phyloP scores from a whole-genome alignment of 2,113 vertebrate genomes.

The Bambusicola thoracicus region DNA sequence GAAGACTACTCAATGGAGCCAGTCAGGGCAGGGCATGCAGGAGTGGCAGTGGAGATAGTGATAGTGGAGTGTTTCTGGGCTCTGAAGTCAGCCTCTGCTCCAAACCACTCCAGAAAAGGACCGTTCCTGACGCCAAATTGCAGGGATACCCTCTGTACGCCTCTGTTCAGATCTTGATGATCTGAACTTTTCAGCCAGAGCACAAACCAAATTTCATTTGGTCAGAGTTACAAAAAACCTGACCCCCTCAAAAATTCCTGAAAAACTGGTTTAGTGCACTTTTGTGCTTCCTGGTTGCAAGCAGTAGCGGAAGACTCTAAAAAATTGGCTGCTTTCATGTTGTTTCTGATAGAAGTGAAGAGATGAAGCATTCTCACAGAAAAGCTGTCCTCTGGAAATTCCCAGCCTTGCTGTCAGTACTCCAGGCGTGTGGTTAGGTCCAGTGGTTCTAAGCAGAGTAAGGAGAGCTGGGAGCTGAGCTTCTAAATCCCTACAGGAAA shows the following conservation, averaged over 20 bases:
- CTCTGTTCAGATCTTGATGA: background rate
- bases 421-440: background rate
- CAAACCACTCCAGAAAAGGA: background rate
- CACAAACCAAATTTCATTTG: background rate
- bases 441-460: background rate
- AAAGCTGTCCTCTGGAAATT: background rate
- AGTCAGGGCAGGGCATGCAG: background rate
- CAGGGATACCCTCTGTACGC: background rate
- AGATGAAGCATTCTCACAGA: background rate
- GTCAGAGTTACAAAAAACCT: background rate
- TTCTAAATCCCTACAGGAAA: background rate
- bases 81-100: background rate
- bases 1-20: background rate
- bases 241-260: background rate
- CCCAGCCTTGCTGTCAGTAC: background rate
- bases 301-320: background rate
- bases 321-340: background rate
- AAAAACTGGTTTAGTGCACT: background rate
- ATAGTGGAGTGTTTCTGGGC: background rate
- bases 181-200: background rate
- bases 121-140: background rate
- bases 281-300: background rate
- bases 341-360: background rate
- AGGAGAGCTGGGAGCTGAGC: background rate
- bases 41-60: accelerated